Percentiles rank a stretch among this genome's conserved stretches.
Conservation (phyloP, 2,888 invertebrate species). For the Drosophila greeni region DNA sequence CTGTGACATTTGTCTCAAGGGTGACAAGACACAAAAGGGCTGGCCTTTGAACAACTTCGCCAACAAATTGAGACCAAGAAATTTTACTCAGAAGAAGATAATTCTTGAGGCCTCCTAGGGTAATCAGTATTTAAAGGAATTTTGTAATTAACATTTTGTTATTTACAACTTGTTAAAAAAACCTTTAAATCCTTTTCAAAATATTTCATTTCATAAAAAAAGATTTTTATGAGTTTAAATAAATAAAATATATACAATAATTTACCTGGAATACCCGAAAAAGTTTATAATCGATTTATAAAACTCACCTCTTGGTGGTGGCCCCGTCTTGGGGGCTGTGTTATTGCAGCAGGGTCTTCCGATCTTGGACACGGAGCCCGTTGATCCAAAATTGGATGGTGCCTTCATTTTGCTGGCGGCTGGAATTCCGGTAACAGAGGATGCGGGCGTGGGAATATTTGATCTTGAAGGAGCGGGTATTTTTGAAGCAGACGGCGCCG, state of each 20-base stretch:
- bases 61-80: neutral
- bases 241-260: neutral
- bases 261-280: neutral
- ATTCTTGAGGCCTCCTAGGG: neutral
- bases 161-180: neutral
- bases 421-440: constrained; percentile 66
- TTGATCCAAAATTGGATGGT: constrained; percentile 68
- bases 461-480: constrained; percentile 43
- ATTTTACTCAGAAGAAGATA: neutral
- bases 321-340: constrained; percentile 73
- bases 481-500: constrained; percentile 14
- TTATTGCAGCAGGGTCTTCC: constrained; percentile 74
- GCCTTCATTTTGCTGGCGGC: constrained; percentile 63
- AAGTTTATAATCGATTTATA: no score
- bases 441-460: constrained; percentile 67
- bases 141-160: no score
- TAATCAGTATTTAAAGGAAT: no score
- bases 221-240: neutral
- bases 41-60: no score
- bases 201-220: neutral
- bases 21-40: no score
- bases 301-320: constrained; percentile 75
- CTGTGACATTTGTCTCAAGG: neutral
- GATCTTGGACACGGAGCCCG: constrained; percentile 72
- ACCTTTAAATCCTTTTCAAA: no score